These are phyloP conservation scores for Globodera rostochiensis DNA, from an alignment of 1,140 invertebrate genomes.

Conservation along the genomic window DNA sequence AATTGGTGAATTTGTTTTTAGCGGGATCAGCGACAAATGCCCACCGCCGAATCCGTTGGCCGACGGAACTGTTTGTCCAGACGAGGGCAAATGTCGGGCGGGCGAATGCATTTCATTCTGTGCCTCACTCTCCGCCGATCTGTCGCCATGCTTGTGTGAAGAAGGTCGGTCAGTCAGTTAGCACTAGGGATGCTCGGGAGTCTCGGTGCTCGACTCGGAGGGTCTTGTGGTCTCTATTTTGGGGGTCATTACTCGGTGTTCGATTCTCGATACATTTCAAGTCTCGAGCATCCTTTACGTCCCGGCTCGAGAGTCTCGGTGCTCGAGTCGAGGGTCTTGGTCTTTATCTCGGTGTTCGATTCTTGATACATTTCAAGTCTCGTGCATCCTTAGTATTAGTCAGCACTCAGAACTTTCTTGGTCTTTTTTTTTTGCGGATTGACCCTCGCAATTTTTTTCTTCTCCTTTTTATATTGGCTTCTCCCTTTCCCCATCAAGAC, in stretches of 20 bases:
- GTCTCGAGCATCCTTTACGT: background rate
- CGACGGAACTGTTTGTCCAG: slow-evolving; percentile 43
- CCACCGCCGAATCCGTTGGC: slow-evolving; percentile 40
- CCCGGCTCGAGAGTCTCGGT: too few relatives aligned
- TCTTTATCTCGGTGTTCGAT: background rate
- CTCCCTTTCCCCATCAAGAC: slow-evolving; percentile 29
- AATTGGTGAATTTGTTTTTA: slow-evolving; percentile 32
- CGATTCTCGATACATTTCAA: background rate
- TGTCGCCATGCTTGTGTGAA: slow-evolving; percentile 48
- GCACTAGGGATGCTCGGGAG: too few relatives aligned
- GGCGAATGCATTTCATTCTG: slow-evolving; percentile 52
- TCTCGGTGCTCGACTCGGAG: too few relatives aligned
- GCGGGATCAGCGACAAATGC: slow-evolving; percentile 47
- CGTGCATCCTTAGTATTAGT: background rate
- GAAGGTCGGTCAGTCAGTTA: slow-evolving; percentile 43
- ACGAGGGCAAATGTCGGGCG: slow-evolving; percentile 46
- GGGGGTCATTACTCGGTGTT: background rate
- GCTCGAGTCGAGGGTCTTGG: too few relatives aligned
- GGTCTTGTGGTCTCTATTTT: too few relatives aligned
- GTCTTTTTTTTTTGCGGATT: too few relatives aligned
- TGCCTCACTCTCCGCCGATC: slow-evolving; percentile 22
- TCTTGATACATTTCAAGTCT: too few relatives aligned
- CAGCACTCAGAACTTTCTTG: background rate
- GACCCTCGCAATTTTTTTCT: too few relatives aligned
- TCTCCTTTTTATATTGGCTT: background rate